A percentile compares a stretch with the other conserved stretches of the same genome.
Evolutionary conservation across 2,797 vertebrate genomes (phyloP).

Genomic region (Sebastes flavidus): DNA sequence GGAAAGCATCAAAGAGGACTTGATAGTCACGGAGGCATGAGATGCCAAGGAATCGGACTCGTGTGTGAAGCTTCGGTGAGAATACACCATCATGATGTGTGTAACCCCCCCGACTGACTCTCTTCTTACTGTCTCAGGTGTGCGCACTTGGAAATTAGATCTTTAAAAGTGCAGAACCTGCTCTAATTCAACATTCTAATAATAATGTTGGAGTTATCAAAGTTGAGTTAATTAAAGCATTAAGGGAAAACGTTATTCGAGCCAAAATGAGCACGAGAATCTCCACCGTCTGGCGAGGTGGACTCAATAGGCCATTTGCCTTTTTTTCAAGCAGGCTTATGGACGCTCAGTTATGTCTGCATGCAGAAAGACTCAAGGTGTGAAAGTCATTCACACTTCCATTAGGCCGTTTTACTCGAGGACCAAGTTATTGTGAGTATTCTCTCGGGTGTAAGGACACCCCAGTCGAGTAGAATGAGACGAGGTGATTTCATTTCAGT

Average conservation of each 20-base stretch:
- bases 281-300: not conserved
- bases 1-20: no score
- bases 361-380: not conserved
- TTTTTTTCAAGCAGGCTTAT: not conserved
- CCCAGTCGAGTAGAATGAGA: not conserved
- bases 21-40: no score
- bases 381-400: conserved; percentile 40
- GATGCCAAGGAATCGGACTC: not conserved
- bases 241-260: conserved; percentile 24
- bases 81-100: not conserved
- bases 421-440: conserved; percentile 38
- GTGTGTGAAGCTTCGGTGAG: not conserved
- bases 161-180: conserved; percentile 28
- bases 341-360: conserved; percentile 7
- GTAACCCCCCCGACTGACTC: not conserved
- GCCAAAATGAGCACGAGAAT: conserved; percentile 17
- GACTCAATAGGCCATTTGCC: conserved; percentile 13
- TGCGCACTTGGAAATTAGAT: conserved; percentile 16
- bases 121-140: not conserved
- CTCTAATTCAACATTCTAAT: conserved; percentile 33
- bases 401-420: conserved; percentile 25
- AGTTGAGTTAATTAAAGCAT: conserved; percentile 56
- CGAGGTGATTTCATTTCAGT: conserved; percentile 50
- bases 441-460: conserved; percentile 27
- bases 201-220: conserved; percentile 26